Percentiles rank a stretch among this genome's conserved stretches.
Conservation (phyloP, 2,113 vertebrate genomes). For the Crotalus tigris region DNA sequence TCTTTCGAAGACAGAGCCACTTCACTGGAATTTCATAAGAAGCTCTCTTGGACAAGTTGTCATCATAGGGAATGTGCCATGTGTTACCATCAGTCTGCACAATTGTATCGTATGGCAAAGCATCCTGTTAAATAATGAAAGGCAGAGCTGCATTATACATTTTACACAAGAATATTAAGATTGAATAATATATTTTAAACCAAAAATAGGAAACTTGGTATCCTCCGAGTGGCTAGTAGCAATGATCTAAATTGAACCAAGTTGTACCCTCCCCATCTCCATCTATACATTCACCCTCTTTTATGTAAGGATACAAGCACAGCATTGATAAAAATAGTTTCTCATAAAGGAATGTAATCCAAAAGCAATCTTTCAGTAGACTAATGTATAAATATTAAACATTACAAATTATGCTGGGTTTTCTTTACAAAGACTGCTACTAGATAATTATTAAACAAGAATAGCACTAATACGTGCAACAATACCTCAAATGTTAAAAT, state of each 20-base stretch:
- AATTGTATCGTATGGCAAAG: conserved; percentile 82
- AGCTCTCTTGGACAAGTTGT: conserved; percentile 72
- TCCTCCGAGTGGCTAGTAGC: neutral
- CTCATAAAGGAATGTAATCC: neutral
- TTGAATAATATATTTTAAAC: neutral
- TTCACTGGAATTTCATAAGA: conserved; percentile 82
- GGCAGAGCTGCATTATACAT: neutral
- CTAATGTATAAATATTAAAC: neutral
- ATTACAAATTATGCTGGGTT: neutral
- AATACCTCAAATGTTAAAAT: conserved; percentile 80
- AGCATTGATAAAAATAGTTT: neutral
- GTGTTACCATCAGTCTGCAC: conserved; percentile 80
- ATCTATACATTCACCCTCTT: neutral
- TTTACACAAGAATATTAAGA: neutral
- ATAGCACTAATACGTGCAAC: neutral
- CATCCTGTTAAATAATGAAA: conserved; percentile 70
- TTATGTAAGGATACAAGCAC: neutral
- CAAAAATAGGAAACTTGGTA: neutral
- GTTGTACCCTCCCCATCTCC: neutral
- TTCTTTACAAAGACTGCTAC: neutral
- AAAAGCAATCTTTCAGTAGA: neutral
- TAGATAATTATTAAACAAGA: neutral
- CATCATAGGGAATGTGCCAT: conserved; percentile 95
- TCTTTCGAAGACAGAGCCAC: conserved; percentile 86
- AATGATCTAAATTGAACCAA: neutral